A percentile compares a stretch with the other conserved stretches of the same genome.
phyloP scores from a whole-genome alignment of 2,113 vertebrate species.

The Corvus moneduloides region DNA sequence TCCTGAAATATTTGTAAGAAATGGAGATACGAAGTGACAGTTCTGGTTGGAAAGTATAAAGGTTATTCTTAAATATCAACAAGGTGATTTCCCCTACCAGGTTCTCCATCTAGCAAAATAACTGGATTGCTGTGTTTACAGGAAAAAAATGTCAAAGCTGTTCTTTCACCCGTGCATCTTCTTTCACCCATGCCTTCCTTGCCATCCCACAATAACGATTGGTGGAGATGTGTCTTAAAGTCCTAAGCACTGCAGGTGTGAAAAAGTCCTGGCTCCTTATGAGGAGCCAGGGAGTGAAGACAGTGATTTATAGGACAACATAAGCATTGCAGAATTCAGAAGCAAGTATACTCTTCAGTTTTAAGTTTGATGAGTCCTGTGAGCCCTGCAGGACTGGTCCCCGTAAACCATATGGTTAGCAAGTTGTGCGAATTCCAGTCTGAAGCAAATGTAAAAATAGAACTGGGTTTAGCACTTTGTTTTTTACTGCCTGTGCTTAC shows the following conservation, averaged over 20 bases:
- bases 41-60: constrained; percentile 5
- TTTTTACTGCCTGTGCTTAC: not conserved
- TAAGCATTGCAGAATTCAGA: not conserved
- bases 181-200: not conserved
- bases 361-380: constrained; percentile 16
- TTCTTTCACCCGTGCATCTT: not conserved
- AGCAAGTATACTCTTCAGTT: not conserved
- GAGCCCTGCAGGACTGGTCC: not conserved
- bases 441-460: constrained; percentile 22
- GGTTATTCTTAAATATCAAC: not conserved
- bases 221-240: not conserved
- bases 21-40: not conserved
- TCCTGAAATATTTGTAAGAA: not conserved
- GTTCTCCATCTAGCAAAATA: not conserved
- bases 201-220: not conserved
- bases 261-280: not conserved
- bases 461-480: not conserved
- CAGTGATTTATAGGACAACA: not conserved
- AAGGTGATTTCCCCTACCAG: not conserved
- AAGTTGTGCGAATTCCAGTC: not conserved
- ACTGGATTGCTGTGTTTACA: not conserved
- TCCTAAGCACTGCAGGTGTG: not conserved
- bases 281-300: not conserved
- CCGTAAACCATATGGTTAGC: not conserved
- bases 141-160: not conserved